Conservation (phyloP, 2,797 vertebrate species). For the Tachyglossus aculeatus region DNA sequence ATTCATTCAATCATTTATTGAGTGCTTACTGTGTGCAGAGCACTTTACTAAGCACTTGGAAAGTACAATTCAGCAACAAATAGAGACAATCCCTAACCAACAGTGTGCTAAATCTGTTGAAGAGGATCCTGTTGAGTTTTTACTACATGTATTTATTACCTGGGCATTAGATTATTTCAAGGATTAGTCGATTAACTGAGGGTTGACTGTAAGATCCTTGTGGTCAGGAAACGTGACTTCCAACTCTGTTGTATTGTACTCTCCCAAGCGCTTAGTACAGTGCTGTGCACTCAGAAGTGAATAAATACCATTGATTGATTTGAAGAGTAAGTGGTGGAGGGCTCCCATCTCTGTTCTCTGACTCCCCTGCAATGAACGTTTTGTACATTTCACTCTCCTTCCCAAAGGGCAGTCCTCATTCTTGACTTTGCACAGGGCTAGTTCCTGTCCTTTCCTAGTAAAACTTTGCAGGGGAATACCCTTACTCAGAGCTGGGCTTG, state of each 20-base stretch:
- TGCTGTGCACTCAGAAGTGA: no score
- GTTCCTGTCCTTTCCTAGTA: constrained; percentile 6
- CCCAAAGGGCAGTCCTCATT: background rate
- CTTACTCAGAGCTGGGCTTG: background rate
- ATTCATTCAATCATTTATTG: no score
- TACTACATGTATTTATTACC: constrained; percentile 39
- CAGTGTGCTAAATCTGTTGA: constrained; percentile 36
- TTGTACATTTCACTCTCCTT: background rate
- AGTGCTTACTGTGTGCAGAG: no score
- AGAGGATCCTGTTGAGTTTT: constrained; percentile 26
- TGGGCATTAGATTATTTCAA: constrained; percentile 53
- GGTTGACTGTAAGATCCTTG: background rate
- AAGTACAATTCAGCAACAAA: no score
- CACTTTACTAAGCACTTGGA: no score
- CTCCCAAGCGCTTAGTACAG: background rate
- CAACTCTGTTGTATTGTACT: no score
- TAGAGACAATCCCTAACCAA: constrained; percentile 29
- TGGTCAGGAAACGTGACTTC: no score
- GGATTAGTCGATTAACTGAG: constrained; percentile 42
- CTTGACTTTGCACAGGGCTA: background rate
- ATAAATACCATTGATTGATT: no score
- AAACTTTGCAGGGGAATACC: background rate
- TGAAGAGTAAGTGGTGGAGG: no score
- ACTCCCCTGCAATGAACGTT: no score
- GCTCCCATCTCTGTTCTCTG: no score